Percentiles rank a stretch among this genome's conserved stretches.
Evolutionary conservation across 2,113 vertebrate species (phyloP).

Genomic region (Alaudala cheleensis): DNA sequence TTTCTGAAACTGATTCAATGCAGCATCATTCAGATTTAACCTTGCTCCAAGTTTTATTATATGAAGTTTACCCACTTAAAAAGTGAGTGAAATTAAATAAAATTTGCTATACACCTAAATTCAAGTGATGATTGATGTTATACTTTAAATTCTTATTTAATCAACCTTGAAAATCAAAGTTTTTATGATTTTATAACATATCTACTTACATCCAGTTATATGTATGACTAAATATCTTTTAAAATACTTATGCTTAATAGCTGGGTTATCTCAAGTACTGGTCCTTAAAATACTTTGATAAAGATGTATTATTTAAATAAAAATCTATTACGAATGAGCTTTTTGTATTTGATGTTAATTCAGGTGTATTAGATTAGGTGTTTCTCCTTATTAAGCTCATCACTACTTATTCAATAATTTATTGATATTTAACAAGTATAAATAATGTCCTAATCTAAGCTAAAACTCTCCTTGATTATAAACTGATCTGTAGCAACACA

Average conservation of each 20-base stretch:
- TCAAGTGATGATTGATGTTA: accelerated
- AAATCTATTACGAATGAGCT: background rate
- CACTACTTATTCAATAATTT: background rate
- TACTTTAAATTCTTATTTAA: background rate
- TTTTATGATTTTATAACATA: background rate
- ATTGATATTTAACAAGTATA: background rate
- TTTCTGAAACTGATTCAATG: background rate
- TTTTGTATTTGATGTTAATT: background rate
- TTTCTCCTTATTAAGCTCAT: background rate
- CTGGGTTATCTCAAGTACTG: background rate
- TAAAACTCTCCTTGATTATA: background rate
- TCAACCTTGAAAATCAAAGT: background rate
- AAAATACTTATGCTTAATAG: background rate
- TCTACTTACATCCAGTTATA: background rate
- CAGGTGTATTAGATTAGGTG: background rate
- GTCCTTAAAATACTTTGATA: background rate
- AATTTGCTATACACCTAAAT: background rate
- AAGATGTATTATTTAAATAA: background rate
- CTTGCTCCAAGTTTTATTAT: background rate
- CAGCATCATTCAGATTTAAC: background rate
- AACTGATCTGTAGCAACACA: background rate
- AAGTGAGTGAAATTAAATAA: background rate
- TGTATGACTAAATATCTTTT: background rate
- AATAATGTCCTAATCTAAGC: background rate
- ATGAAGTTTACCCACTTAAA: background rate